Conservation (phyloP, 1,140 invertebrate species). For the Chlorops oryzae region DNA sequence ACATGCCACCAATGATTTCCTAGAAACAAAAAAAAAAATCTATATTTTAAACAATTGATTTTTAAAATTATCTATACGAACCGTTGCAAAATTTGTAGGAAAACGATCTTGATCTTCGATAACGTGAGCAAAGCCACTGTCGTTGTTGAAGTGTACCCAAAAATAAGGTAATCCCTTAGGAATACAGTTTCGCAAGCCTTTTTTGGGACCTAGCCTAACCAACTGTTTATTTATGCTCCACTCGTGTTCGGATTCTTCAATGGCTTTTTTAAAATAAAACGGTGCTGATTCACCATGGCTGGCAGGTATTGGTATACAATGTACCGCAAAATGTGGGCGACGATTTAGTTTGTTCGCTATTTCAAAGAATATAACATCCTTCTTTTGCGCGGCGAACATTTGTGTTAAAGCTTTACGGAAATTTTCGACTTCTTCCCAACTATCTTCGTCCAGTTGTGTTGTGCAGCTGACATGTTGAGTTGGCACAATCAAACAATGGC, state of each 20-base stretch:
- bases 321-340: conserved; percentile 78
- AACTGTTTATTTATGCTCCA: conserved; percentile 95
- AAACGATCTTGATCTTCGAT: conserved; percentile 91
- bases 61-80: conserved; percentile 36
- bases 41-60: not conserved
- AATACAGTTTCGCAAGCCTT: conserved; percentile 71
- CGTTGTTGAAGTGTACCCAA: conserved; percentile 83
- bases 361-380: conserved; percentile 91
- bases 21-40: conserved; percentile 46
- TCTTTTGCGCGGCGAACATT: conserved; percentile 67
- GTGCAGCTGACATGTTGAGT: conserved; percentile 70
- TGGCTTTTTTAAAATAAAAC: conserved; percentile 97
- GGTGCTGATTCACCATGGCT: conserved; percentile 61
- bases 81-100: conserved; percentile 85
- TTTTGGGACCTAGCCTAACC: conserved; percentile 66
- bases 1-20: conserved; percentile 92
- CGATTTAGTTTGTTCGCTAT: conserved; percentile 66
- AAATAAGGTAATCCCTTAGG: conserved; percentile 95
- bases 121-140: conserved; percentile 89
- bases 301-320: conserved; percentile 83
- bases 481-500: conserved; percentile 86
- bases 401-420: conserved; percentile 68
- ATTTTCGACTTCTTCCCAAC: conserved; percentile 79
- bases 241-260: conserved; percentile 88
- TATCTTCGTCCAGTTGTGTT: conserved; percentile 85